Base-by-base conservation (phyloP, 1,140 invertebrate genomes). In the Aphidius ervi region DNA sequence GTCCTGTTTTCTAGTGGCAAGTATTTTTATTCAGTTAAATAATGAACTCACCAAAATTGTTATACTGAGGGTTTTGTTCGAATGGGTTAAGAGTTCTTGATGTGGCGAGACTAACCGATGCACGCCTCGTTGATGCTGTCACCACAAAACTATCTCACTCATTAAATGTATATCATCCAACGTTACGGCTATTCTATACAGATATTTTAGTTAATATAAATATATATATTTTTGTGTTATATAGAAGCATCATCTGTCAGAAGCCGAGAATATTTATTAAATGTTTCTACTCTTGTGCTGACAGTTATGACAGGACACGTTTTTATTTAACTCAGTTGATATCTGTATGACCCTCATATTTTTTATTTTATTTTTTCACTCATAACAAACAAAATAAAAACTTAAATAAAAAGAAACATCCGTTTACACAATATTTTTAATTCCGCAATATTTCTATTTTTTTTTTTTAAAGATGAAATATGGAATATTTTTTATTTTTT, bases 51-150 rank as follows among this genome's bases (percentile, higher is more conserved):
- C 9, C 2, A 43, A 43, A 43, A 43, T 8, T 43, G 9, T 43
- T 10, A 9, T 43, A 43, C 23, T 46, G 63, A 64, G 65, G 62
- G 65, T 62, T 40, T 55, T 55, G 57, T 62, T 62, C 42, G 60
- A 62, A 55, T 57, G 42, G 60, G 60, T 62, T 62, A 62, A 66
- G 66, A 68, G 67, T 74, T 31, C 70, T 74, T 77, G 76, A 78
- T 76, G 73, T 76, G 68, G 69, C 78, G 76, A 74, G 75, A 78
- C 76, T 74, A 78, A 76, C 72, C 70, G 70, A 74, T 70, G 74
- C 73, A 78, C 75, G 78, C 69, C 74, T 80, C 76, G 76, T 80
- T 79, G 69, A 64, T 67, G 69, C 75, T 80, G 78, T 78, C 75
- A 78, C 70, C 74, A 64, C 65, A 56, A 52, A 61, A 64, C 67